phyloP scores from a whole-genome alignment of 2,888 invertebrate species.

The Meloe dianella region DNA sequence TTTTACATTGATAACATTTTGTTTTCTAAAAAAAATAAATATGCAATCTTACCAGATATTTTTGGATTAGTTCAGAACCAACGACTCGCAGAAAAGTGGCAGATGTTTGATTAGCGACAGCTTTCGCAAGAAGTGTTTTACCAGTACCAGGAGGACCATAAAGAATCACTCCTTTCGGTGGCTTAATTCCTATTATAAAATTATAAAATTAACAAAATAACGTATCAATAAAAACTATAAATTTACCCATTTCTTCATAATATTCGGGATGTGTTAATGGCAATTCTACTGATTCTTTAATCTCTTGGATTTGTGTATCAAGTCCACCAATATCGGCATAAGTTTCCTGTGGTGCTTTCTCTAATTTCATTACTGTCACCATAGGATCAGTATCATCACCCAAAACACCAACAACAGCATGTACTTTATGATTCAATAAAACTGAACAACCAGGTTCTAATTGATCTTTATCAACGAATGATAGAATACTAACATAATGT shows the following conservation, averaged over 20 bases:
- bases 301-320: slow-evolving; percentile 97
- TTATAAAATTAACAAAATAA: not conserved
- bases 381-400: slow-evolving; percentile 99
- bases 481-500: slow-evolving; percentile 98
- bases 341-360: slow-evolving; percentile 99
- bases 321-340: slow-evolving; percentile 98
- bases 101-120: slow-evolving; percentile 99
- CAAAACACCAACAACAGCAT: slow-evolving; percentile 95
- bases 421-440: slow-evolving; percentile 97
- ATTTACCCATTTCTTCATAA: slow-evolving; percentile 96
- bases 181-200: slow-evolving; percentile 74
- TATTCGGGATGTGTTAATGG: slow-evolving; percentile 99
- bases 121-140: slow-evolving; percentile 96
- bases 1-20: slow-evolving; percentile 4
- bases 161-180: slow-evolving; percentile 98
- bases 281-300: slow-evolving; percentile 97
- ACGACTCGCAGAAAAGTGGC: slow-evolving; percentile 98
- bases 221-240: not conserved
- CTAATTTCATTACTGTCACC: slow-evolving; percentile 99
- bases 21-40: not conserved
- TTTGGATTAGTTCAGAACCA: slow-evolving; percentile 99
- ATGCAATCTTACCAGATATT: slow-evolving; percentile 77
- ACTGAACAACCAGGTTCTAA: slow-evolving; percentile 99
- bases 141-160: slow-evolving; percentile 99
- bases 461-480: slow-evolving; percentile 99